Base-by-base conservation (phyloP, 2,888 invertebrate genomes). In the Idaea biselata region DNA sequence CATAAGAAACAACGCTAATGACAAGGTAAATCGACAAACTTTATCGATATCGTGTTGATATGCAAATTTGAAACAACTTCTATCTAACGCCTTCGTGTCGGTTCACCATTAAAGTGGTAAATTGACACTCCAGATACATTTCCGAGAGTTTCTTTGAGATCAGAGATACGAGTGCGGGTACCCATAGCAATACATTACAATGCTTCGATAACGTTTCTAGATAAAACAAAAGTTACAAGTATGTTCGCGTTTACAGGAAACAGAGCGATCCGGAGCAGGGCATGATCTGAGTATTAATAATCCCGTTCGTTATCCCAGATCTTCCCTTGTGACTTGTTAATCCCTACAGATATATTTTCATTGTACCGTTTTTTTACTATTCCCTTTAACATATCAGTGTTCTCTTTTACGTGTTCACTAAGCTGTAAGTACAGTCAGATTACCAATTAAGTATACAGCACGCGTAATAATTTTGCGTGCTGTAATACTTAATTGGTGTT, bases 301-400 rank as follows among this genome's bases (percentile, higher is more conserved):
- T 69, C 69, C n/a, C 68, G 68, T 68, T 58, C 54, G 64, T 58
- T 62, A 64, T 64, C 66, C 66, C 68, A 55, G 62, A 60, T 68
- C 63, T 64, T 14, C 44, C 44, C 44, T 44, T 8, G 44, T 44
- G 44, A 44, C 44, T 44, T 44, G 44, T 44, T 44, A 44, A 44
- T 44, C 44, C 44, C 44, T 14, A 44, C 2, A 44, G 44, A 44
- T 14, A 5, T 8, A 44, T 8, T 44, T 44, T 44, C 44, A 25
- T 25, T 25, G 25, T 25, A 25, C 25, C 25, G 25, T 25, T 68
- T 63, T 61, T 67, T 65, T 62, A 65, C 60, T 64, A 63, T 63
- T 60, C 66, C 44, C 44, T 44, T 44, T 44, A 8, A 69, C 67
- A 66, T 65, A 64, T 70, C 71, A 67, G 62, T 62, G 61, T 63